Evolutionary conservation across 2,113 vertebrate genomes (phyloP).

Genomic region (Turdus rufiventris): DNA sequence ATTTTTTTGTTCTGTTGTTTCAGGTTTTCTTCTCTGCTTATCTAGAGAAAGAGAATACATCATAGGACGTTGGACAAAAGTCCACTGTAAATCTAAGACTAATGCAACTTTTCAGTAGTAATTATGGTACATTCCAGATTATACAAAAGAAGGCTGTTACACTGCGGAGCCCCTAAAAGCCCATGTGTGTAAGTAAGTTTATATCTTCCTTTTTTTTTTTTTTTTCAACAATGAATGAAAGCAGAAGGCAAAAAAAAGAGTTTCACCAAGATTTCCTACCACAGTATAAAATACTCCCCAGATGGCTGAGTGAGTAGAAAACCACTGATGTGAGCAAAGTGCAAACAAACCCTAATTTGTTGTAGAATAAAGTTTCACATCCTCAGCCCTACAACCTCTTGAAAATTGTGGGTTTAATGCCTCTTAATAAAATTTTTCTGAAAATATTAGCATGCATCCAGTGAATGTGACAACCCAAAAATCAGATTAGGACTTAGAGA

Average conservation of each 20-base stretch:
- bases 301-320: neutral
- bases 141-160: neutral
- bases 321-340: neutral
- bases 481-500: neutral
- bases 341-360: neutral
- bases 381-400: neutral
- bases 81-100: neutral
- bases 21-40: neutral
- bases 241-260: neutral
- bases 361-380: neutral
- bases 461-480: neutral
- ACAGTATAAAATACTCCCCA: neutral
- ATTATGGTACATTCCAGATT: neutral
- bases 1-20: neutral
- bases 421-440: neutral
- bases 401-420: neutral
- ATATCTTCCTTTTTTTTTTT: neutral
- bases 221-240: neutral
- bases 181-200: neutral
- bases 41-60: neutral
- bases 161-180: neutral
- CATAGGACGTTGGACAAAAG: neutral
- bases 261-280: neutral
- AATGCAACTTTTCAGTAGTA: neutral
- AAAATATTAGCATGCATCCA: neutral